Conservation (phyloP, 2,888 invertebrate species). For the Phyllotreta cruciferae region DNA sequence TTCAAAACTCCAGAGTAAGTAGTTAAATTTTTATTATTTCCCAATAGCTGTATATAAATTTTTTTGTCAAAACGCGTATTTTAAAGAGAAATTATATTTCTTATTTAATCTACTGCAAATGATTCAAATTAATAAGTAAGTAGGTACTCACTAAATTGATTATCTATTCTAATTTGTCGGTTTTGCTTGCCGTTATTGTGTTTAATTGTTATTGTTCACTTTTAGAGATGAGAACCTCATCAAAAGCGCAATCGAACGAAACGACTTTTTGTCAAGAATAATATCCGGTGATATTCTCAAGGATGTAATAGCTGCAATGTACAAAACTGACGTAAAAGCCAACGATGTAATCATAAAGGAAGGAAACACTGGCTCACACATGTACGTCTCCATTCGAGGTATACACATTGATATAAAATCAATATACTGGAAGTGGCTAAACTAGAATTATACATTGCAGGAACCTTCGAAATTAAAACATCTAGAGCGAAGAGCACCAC, state of each 20-base stretch:
- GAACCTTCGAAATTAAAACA: slow-evolving; percentile 85
- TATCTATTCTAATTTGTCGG: too few species aligned
- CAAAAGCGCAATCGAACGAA: slow-evolving; percentile 50
- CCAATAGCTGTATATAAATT: too few species aligned
- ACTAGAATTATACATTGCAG: slow-evolving; percentile 69
- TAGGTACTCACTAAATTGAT: too few species aligned
- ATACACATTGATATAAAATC: neutral
- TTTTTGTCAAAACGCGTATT: too few species aligned
- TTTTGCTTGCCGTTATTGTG: too few species aligned
- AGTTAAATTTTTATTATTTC: neutral
- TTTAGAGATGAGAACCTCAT: slow-evolving; percentile 52
- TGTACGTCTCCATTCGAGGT: slow-evolving; percentile 83
- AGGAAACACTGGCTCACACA: slow-evolving; percentile 70
- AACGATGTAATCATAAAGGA: slow-evolving; percentile 52
- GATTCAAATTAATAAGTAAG: too few species aligned
- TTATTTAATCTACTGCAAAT: too few species aligned
- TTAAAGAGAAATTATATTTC: too few species aligned
- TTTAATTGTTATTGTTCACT: slow-evolving; percentile 25
- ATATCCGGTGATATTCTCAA: slow-evolving; percentile 49
- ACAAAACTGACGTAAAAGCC: slow-evolving; percentile 45
- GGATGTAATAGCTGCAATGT: slow-evolving; percentile 54
- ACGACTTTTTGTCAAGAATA: slow-evolving; percentile 53
- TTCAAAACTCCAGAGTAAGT: slow-evolving; percentile 20
- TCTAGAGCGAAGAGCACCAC: slow-evolving; percentile 22
- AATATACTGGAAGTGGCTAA: neutral